phyloP scores from a whole-genome alignment of 2,113 vertebrate genomes.

The Mesembrinibis cayennensis region DNA sequence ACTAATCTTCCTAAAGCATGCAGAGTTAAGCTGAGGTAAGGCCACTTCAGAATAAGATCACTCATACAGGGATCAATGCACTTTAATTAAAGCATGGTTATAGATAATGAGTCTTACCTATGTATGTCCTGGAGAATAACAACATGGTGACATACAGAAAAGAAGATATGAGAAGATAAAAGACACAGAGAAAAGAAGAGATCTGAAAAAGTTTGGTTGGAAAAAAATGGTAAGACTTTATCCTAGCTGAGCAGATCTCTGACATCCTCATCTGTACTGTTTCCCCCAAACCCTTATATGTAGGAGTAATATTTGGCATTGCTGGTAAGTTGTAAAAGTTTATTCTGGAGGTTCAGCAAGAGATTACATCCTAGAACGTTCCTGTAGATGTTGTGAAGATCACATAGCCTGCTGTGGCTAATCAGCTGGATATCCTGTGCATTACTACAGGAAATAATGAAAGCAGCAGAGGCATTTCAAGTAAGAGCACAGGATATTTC shows the following conservation, averaged over 20 bases:
- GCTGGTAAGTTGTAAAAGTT: background rate
- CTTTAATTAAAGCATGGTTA: background rate
- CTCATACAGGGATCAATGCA: background rate
- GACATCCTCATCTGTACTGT: background rate
- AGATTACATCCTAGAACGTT: background rate
- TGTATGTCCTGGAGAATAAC: background rate
- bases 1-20: background rate
- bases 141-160: background rate
- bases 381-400: slow-evolving; percentile 8
- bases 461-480: background rate
- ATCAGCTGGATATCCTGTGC: slow-evolving; percentile 34
- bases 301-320: background rate
- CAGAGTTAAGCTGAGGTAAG: background rate
- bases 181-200: background rate
- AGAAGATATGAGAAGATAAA: background rate
- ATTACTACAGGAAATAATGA: slow-evolving; percentile 36
- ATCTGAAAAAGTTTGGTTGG: background rate
- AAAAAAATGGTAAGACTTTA: background rate
- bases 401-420: slow-evolving; percentile 3
- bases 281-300: background rate
- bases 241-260: background rate
- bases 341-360: background rate
- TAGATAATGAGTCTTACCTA: background rate
- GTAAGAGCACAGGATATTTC: slow-evolving; percentile 18
- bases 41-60: background rate